These are phyloP conservation scores for Zalophus californianus DNA, from an alignment of 2,797 vertebrate species.

Conservation along the genomic window DNA sequence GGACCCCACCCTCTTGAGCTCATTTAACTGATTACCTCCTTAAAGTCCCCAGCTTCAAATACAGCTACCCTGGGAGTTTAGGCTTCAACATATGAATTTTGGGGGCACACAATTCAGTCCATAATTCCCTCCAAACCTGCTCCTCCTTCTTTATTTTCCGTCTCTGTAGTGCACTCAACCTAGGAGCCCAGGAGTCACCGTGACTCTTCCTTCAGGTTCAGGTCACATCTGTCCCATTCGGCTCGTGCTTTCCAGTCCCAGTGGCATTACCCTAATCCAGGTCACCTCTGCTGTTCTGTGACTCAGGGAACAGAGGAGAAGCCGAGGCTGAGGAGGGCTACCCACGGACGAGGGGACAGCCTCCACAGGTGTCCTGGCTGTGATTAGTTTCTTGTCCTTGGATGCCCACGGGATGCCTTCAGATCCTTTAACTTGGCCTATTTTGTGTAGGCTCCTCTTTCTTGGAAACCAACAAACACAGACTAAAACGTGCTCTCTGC, in stretches of 20 bases:
- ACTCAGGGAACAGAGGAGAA: background rate
- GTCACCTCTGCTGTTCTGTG: background rate
- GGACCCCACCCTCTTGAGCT: background rate
- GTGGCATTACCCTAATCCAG: background rate
- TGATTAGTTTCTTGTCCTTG: background rate
- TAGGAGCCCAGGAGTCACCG: background rate
- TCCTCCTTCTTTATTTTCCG: background rate
- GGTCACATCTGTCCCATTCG: background rate
- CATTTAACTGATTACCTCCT: background rate
- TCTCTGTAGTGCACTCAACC: background rate
- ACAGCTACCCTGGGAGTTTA: background rate
- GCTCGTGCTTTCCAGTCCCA: background rate
- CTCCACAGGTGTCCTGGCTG: background rate
- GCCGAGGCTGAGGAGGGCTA: background rate
- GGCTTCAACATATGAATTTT: background rate
- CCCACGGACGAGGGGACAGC: accelerated
- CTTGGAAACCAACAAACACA: background rate
- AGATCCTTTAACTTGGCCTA: background rate
- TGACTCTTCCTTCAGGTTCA: background rate
- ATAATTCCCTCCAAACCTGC: background rate
- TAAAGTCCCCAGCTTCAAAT: background rate
- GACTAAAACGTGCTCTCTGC: background rate
- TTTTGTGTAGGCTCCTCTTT: background rate
- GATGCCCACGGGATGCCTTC: background rate
- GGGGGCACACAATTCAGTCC: background rate